Evolutionary conservation across 2,888 invertebrate species (phyloP).

Genomic region (Drosophila anomalata): DNA sequence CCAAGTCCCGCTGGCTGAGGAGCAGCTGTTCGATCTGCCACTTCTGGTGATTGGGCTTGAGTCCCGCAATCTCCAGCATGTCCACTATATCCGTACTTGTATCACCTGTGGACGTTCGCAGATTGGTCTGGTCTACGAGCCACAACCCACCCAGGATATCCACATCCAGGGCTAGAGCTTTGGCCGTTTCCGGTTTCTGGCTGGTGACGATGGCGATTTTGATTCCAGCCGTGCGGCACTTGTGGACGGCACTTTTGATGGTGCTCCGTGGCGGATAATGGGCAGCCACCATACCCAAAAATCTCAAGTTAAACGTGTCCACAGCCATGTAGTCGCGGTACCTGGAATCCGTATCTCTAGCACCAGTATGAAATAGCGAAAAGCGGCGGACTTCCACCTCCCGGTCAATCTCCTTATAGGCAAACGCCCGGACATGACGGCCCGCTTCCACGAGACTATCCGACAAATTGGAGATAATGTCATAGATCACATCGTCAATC

Average conservation of each 20-base stretch:
- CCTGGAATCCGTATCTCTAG: neutral
- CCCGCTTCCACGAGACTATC: conserved; percentile 29
- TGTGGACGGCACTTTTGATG: conserved; percentile 28
- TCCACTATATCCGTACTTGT: conserved; percentile 45
- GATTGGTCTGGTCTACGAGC: conserved; percentile 19
- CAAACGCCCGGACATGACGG: conserved; percentile 45
- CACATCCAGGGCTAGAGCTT: conserved; percentile 46
- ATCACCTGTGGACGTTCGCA: neutral
- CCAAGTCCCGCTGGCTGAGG: conserved; percentile 43
- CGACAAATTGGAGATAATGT: neutral
- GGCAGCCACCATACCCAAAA: conserved; percentile 55
- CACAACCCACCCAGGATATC: conserved; percentile 39
- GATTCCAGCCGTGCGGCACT: conserved; percentile 60
- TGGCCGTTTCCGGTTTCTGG: neutral
- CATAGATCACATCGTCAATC: conserved; percentile 5
- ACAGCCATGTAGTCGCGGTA: conserved; percentile 26
- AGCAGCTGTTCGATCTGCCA: conserved; percentile 43
- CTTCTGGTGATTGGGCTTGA: conserved; percentile 46
- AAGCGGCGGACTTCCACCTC: conserved; percentile 20
- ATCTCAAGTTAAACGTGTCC: conserved; percentile 29
- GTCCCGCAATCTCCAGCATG: conserved; percentile 35
- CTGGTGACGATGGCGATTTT: conserved; percentile 52
- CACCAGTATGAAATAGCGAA: neutral
- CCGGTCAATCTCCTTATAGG: conserved; percentile 31
- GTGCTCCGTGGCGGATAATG: conserved; percentile 39